Base-by-base conservation (phyloP, 2,888 invertebrate genomes). In the Carpatolechia fugitivella region DNA sequence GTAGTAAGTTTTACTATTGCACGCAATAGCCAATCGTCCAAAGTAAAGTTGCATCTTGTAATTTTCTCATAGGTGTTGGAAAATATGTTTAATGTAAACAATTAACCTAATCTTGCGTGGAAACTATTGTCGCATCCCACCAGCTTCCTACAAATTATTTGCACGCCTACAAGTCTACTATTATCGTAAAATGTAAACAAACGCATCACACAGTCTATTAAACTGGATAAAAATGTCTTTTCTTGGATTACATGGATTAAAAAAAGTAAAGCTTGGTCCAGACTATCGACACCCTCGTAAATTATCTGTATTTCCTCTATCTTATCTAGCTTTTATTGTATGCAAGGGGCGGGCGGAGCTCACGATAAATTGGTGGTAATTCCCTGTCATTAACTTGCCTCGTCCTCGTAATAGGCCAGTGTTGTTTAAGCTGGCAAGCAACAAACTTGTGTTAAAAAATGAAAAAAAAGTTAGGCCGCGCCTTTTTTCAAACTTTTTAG, bases 171-270 rank as follows among this genome's bases (percentile, higher is more conserved):
- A 36, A 47, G 51, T 53, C 47, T 33, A 8, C 33, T 33, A 33
- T 33, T 33, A 44, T n/a, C 18, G 6, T 35, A 35, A 31, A 49
- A 10, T 51, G 38, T 38, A 41, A 52, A 52, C 40, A 41, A 40
- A 52, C 29, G 20, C 20, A 38, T 41, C 18, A 16, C 11, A 5
- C 30, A 33, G 49, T 35, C 3, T 24, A 10, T 31, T 7, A 31
- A 24, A 35, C 50, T n/a, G 75, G 81, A 83, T 83, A 69, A 80
- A 73, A 69, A 65, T 64, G 64, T 56, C 54, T 66, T 61, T 62
- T 60, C 60, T 46, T 62, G 72, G 83, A 80, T 84, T 82, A 84
- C 57, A 66, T 61, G 54, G 70, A 84, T 79, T 85, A 80, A 76
- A 64, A 68, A 56, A 57, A 52, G 53, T 29, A 33, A 40, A 38